phyloP scores from a whole-genome alignment of 2,888 invertebrate species.

The Eristalinus aeneus region DNA sequence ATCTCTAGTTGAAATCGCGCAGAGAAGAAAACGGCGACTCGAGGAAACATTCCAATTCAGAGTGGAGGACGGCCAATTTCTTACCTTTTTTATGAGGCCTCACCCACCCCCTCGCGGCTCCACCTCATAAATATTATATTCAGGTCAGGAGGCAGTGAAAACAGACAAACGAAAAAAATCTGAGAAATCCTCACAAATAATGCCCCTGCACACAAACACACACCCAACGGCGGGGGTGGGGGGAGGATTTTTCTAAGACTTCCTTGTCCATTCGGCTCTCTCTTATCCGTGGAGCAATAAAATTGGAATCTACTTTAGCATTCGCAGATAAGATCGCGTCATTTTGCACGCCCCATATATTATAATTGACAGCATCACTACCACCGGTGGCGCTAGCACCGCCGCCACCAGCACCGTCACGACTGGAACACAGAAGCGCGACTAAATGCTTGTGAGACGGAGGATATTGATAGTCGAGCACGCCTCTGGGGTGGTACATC shows the following conservation, averaged over 20 bases:
- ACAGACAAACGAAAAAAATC: slow-evolving; percentile 30
- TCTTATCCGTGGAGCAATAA: slow-evolving; percentile 65
- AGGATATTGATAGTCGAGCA: slow-evolving; percentile 55
- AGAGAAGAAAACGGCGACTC: neutral
- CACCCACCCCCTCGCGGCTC: slow-evolving; percentile 7
- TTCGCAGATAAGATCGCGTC: slow-evolving; percentile 78
- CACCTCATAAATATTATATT: slow-evolving; percentile 69
- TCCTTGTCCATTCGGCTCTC: slow-evolving; percentile 61
- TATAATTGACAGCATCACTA: slow-evolving; percentile 66
- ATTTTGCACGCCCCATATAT: slow-evolving; percentile 74
- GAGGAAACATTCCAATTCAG: slow-evolving; percentile 50
- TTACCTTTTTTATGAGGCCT: slow-evolving; percentile 30
- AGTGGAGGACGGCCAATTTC: slow-evolving; percentile 52
- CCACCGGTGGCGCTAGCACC: slow-evolving; percentile 1
- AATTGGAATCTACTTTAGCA: slow-evolving; percentile 73
- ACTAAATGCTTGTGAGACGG: slow-evolving; percentile 12
- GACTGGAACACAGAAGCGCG: neutral
- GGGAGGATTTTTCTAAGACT: slow-evolving; percentile 63
- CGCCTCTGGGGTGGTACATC: slow-evolving; percentile 13
- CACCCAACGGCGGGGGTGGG: neutral
- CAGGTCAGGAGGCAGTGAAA: slow-evolving; percentile 67
- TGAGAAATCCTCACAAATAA: slow-evolving; percentile 58
- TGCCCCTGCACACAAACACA: slow-evolving; percentile 28
- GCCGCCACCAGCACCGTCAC: neutral
- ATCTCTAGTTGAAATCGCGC: slow-evolving; percentile 66